These are phyloP conservation scores for Automeris io DNA, from an alignment of 2,888 invertebrate genomes.

Conservation along the genomic window DNA sequence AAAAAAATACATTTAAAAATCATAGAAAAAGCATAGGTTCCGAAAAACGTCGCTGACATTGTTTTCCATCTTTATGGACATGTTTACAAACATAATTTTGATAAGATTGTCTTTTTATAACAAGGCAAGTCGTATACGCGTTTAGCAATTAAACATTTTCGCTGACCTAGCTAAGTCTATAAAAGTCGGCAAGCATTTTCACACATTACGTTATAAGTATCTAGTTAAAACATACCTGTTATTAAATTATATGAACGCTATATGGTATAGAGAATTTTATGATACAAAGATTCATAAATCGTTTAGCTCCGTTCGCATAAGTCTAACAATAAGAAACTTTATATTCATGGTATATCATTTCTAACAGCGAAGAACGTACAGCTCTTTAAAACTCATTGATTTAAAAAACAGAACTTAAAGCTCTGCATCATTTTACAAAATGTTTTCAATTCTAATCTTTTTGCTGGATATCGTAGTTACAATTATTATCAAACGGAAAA, in stretches of 20 bases:
- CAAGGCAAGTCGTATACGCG: no score
- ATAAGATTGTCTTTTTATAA: no score
- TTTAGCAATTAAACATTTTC: no score
- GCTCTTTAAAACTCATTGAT: no score
- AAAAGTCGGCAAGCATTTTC: neutral
- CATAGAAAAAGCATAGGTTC: no score
- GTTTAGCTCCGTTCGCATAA: neutral
- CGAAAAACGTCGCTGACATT: no score
- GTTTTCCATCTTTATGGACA: no score
- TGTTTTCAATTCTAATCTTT: neutral
- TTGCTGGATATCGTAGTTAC: neutral
- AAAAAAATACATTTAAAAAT: no score
- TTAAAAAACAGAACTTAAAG: no score
- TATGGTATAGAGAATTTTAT: neutral
- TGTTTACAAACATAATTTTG: no score
- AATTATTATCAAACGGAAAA: constrained; percentile 17
- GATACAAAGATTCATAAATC: neutral
- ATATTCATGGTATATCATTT: neutral
- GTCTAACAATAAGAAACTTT: neutral
- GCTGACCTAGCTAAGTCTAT: neutral
- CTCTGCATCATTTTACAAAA: no score
- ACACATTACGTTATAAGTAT: neutral
- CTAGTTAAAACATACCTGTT: neutral
- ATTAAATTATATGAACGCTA: neutral
- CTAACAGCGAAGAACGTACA: no score